Conservation (phyloP, 2,888 invertebrate species). For the Mythimna impura region DNA sequence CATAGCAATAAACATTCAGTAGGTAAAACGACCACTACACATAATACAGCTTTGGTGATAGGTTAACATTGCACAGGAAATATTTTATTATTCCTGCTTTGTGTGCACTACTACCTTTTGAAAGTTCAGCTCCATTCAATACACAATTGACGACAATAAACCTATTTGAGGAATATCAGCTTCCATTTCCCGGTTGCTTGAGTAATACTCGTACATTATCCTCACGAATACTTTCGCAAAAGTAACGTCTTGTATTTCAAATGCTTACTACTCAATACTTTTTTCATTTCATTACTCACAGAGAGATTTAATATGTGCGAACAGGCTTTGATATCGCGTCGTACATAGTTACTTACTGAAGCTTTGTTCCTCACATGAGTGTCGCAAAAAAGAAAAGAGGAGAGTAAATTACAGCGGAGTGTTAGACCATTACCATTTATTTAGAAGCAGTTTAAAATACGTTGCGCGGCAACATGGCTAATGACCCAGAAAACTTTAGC, state of each 20-base stretch:
- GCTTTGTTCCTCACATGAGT: constrained; percentile 1
- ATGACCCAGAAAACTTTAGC: constrained; percentile 24
- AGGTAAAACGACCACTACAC: background rate
- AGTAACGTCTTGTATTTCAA: background rate
- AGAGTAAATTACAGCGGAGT: constrained; percentile 10
- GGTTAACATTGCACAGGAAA: background rate
- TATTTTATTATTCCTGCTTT: constrained; percentile 4
- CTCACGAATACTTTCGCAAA: background rate
- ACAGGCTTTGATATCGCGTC: constrained; percentile 7
- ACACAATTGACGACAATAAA: constrained; percentile 18
- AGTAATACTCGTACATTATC: constrained; percentile 7
- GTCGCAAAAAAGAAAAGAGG: background rate
- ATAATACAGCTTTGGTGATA: background rate
- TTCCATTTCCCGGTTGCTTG: constrained; percentile 4
- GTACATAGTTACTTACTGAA: background rate
- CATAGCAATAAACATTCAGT: background rate
- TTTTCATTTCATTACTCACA: constrained; percentile 7
- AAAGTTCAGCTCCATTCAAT: constrained; percentile 14
- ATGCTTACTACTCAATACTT: constrained; percentile 1
- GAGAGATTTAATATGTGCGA: constrained; percentile 18
- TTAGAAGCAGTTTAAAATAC: constrained; percentile 26
- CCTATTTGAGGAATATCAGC: constrained; percentile 29
- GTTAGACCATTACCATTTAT: constrained; percentile 24
- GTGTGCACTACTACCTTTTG: constrained; percentile 18
- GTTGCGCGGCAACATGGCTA: constrained; percentile 10